phyloP scores from a whole-genome alignment of 2,888 invertebrate species.

The Xestia rhomboidea region DNA sequence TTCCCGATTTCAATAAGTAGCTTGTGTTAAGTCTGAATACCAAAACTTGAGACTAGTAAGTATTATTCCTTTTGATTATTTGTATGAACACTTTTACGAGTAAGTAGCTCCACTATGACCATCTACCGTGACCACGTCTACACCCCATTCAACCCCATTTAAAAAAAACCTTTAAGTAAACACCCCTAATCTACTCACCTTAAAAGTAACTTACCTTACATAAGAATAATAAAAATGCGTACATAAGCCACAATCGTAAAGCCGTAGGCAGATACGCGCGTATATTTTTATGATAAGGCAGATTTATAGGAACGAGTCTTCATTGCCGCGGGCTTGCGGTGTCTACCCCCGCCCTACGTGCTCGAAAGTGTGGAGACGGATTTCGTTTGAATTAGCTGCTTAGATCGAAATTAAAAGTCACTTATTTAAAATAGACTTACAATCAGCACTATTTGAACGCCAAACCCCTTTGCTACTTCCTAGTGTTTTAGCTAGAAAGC shows the following conservation, averaged over 20 bases:
- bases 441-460: no score
- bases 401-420: background rate
- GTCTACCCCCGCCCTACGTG: constrained; percentile 80
- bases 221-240: constrained; percentile 58
- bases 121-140: background rate
- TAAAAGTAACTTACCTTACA: constrained; percentile 44
- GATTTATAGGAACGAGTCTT: constrained; percentile 90
- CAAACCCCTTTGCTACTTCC: no score
- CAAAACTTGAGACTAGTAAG: background rate
- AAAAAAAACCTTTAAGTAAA: background rate
- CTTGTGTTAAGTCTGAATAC: background rate
- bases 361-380: constrained; percentile 69
- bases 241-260: constrained; percentile 68
- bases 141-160: background rate
- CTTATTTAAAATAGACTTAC: no score
- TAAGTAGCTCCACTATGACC: background rate
- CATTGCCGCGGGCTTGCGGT: constrained; percentile 84
- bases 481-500: no score
- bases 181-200: constrained; percentile 23
- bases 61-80: background rate
- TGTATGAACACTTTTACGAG: background rate
- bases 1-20: background rate
- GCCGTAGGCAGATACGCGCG: constrained; percentile 70
- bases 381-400: background rate
- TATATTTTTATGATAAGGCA: constrained; percentile 90